These are phyloP conservation scores for Perithous albicinctus DNA, from an alignment of 2,888 invertebrate species.

Conservation along the genomic window DNA sequence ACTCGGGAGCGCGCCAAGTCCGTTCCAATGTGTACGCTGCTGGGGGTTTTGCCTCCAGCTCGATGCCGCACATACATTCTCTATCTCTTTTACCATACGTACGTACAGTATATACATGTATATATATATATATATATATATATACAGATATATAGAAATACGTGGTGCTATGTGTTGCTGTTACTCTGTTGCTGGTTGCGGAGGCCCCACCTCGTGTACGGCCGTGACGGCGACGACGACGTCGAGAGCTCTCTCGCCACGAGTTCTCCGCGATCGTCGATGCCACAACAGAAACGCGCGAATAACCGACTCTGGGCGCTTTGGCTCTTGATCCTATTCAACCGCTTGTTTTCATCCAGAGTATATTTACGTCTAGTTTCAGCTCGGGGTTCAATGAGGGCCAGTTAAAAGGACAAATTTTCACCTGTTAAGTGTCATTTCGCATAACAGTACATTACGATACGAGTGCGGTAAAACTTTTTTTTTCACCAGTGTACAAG, in stretches of 20 bases:
- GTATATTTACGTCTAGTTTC: no score
- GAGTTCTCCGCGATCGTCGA: constrained; percentile 30
- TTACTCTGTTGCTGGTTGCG: constrained; percentile 33
- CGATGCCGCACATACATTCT: constrained; percentile 47
- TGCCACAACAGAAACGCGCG: constrained; percentile 29
- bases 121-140: neutral
- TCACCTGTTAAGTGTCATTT: no score
- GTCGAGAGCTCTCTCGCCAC: constrained; percentile 21
- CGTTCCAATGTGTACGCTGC: constrained; percentile 63
- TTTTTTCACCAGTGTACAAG: no score
- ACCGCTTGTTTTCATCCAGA: neutral
- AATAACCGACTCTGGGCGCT: constrained; percentile 33
- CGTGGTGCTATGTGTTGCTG: constrained; percentile 13
- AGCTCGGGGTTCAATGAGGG: neutral
- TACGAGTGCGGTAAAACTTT: no score
- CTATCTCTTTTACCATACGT: constrained; percentile 36
- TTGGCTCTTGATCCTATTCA: neutral
- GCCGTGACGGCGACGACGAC: constrained; percentile 37
- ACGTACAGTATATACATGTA: neutral
- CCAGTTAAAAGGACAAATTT: no score
- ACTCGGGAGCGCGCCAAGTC: constrained; percentile 75
- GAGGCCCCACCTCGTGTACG: constrained; percentile 32
- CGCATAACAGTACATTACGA: no score
- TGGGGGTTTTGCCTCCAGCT: constrained; percentile 60
- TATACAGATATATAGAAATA: constrained; percentile 19